These are phyloP conservation scores for Lissonota sp. DNA, from an alignment of 2,888 invertebrate genomes.

Conservation along the genomic window DNA sequence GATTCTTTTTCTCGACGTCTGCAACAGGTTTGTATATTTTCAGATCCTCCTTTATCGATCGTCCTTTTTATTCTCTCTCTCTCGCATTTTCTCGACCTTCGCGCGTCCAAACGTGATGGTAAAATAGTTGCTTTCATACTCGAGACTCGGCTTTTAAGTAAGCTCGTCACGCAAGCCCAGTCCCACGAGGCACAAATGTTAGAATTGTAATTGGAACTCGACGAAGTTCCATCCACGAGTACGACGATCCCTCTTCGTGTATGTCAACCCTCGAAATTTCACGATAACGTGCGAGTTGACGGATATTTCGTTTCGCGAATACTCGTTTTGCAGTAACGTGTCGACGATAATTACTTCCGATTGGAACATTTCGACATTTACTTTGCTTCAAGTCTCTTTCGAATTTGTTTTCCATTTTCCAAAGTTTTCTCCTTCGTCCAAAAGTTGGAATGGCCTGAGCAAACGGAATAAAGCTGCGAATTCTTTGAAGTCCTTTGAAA, in stretches of 20 bases:
- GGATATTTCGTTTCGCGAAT: slow-evolving; percentile 4
- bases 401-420: too few relatives aligned
- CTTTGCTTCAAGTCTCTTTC: too few relatives aligned
- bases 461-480: too few relatives aligned
- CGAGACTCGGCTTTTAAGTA: slow-evolving; percentile 37
- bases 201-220: slow-evolving; percentile 47
- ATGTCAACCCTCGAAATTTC: slow-evolving; percentile 10
- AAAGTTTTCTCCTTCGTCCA: too few relatives aligned
- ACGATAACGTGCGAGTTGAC: slow-evolving; percentile 14
- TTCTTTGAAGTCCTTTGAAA: too few relatives aligned
- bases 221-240: background rate
- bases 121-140: slow-evolving; percentile 42
- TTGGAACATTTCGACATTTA: too few relatives aligned
- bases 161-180: slow-evolving; percentile 48
- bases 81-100: background rate
- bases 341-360: background rate
- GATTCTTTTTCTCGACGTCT: background rate
- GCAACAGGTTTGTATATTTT: slow-evolving; percentile 62
- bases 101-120: background rate
- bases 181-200: slow-evolving; percentile 12
- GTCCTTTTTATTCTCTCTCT: slow-evolving; percentile 30
- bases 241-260: slow-evolving; percentile 51
- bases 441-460: too few relatives aligned
- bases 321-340: background rate
- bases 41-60: slow-evolving; percentile 60